Conservation (phyloP, 2,888 invertebrate species). For the Cyaniris semiargus region DNA sequence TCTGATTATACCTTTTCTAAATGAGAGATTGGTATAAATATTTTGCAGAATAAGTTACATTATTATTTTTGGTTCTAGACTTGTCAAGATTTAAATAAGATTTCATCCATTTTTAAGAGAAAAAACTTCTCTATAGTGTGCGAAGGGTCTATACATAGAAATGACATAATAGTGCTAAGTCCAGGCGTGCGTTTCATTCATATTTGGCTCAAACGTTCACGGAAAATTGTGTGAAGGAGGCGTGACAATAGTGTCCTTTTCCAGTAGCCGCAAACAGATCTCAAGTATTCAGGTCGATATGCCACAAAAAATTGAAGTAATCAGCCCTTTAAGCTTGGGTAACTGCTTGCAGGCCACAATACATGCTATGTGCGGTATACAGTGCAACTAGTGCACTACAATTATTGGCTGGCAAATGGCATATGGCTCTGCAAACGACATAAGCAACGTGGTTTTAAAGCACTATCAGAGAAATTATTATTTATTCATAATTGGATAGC, state of each 20-base stretch:
- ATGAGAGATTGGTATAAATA: too few relatives aligned
- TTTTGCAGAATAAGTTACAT: too few relatives aligned
- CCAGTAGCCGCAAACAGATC: conserved; percentile 32
- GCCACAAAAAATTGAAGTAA: background rate
- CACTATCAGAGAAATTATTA: too few relatives aligned
- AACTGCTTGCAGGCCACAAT: background rate
- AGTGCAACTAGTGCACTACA: too few relatives aligned
- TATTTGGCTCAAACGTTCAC: conserved; percentile 35
- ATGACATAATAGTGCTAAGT: conserved; percentile 59
- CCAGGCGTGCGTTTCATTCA: conserved; percentile 53
- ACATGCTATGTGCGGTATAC: too few relatives aligned
- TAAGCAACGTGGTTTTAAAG: too few relatives aligned
- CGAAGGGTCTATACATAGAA: conserved; percentile 31
- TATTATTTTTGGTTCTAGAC: too few relatives aligned
- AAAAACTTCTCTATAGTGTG: conserved; percentile 33
- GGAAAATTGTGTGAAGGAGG: conserved; percentile 30
- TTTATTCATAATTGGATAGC: too few relatives aligned
- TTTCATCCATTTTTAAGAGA: background rate
- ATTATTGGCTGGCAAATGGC: too few relatives aligned
- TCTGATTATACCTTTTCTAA: too few relatives aligned
- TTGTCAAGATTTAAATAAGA: background rate
- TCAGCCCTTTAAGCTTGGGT: background rate
- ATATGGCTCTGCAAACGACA: too few relatives aligned
- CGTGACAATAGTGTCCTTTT: conserved; percentile 32
- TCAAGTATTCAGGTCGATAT: conserved; percentile 26